Evolutionary conservation across 2,113 vertebrate species (phyloP).

Genomic region (Corythoichthys intestinalis): DNA sequence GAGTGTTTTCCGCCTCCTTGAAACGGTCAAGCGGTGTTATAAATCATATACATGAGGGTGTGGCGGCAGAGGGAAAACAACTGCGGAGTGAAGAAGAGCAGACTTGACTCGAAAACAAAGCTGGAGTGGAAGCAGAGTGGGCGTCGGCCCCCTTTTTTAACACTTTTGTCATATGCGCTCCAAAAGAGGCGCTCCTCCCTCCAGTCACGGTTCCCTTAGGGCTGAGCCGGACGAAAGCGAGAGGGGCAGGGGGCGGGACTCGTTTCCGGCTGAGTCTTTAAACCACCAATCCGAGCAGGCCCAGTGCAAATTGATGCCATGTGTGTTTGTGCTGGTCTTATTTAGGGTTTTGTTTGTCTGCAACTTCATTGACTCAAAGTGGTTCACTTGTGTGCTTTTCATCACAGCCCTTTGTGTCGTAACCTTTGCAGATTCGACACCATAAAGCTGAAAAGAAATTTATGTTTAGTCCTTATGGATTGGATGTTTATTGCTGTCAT

Average conservation of each 20-base stretch:
- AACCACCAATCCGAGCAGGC: neutral
- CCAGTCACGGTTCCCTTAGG: neutral
- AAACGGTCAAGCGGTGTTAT: neutral
- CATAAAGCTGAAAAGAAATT: neutral
- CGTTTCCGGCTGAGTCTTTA: neutral
- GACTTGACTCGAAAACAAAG: neutral
- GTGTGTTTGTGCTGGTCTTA: constrained; percentile 1
- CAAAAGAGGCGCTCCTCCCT: neutral
- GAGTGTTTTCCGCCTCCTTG: constrained; percentile 3
- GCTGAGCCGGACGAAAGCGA: neutral
- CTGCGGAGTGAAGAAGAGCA: neutral
- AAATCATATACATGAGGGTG: neutral
- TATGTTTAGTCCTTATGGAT: neutral
- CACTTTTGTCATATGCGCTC: neutral
- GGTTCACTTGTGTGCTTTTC: neutral
- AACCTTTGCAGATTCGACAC: neutral
- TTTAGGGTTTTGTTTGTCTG: neutral
- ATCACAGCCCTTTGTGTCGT: neutral
- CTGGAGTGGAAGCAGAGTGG: neutral
- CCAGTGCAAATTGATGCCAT: neutral
- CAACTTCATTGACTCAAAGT: neutral
- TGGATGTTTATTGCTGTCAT: too few relatives aligned
- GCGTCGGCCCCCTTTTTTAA: neutral
- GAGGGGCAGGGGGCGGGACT: neutral
- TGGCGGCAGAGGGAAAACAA: neutral